phyloP scores from a whole-genome alignment of 2,113 vertebrate genomes.

The Synchiropus splendidus region DNA sequence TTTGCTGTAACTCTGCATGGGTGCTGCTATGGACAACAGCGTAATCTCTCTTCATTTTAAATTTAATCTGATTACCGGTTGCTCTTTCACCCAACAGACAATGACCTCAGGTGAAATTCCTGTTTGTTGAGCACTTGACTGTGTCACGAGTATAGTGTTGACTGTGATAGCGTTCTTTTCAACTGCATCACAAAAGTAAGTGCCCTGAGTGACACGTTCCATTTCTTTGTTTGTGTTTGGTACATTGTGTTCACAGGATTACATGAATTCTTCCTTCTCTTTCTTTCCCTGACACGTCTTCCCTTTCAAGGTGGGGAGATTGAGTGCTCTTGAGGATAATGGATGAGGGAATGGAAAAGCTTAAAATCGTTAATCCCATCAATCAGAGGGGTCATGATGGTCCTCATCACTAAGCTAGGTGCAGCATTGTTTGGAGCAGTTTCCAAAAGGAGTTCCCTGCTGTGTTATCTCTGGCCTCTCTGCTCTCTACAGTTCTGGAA shows the following conservation, averaged over 20 bases:
- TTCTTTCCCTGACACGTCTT: conserved; percentile 11
- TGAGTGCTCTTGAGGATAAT: background rate
- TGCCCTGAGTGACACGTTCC: no score
- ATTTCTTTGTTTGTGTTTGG: conserved; percentile 13
- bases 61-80: conserved; percentile 14
- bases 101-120: conserved; percentile 1
- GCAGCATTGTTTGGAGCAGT: no score
- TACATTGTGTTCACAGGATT: conserved; percentile 5
- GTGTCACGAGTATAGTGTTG: conserved; percentile 1
- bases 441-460: no score
- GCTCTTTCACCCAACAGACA: conserved; percentile 8
- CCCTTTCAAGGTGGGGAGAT: conserved; percentile 30
- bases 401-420: no score
- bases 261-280: conserved; percentile 1
- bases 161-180: no score
- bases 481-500: no score
- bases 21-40: background rate
- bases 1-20: no score
- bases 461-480: no score
- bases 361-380: background rate
- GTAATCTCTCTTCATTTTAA: conserved; percentile 11
- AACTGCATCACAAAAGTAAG: conserved; percentile 7
- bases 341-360: no score
- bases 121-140: conserved; percentile 4
- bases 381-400: background rate